Evolutionary conservation across 2,888 invertebrate genomes (phyloP), one percentile per base, ranked within the genome.

Genomic region (Tetanocera ferruginea): DNA sequence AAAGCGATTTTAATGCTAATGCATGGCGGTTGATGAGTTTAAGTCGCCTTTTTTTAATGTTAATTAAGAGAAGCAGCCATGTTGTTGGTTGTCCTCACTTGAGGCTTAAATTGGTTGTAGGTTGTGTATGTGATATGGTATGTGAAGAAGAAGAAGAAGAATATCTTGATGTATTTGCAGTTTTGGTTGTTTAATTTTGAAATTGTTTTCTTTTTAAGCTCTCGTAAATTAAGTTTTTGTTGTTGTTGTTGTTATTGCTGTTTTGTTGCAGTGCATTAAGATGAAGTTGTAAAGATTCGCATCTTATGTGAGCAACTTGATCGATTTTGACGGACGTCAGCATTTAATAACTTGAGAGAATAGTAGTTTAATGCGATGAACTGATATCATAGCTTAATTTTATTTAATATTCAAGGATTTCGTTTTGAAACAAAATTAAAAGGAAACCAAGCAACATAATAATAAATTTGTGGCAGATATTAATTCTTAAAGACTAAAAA

Each of bases 251-350:
- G 52, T 77, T n/a, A n/a, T 31, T 25, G n/a, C 52, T 64, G n/a
- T n/a, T 5, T n/a, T n/a, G n/a, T 23, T 67, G 52, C 77, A 69
- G 67, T 73, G 11, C 79, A 81, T 83, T 82, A 86, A 83, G 86
- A 86, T 86, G 83, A 84, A 86, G 86, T 86, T 87, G 86, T 86
- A 86, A 86, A 85, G 81, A 81, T 81, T 77, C 80, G 76, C 76
- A 80, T 76, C 80, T 81, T 78, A 80, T 62, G 19, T 31, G 72
- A 71, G 19, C 55, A n/a, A n/a, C 11, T 43, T 60, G 37, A 57
- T 72, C 34, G 57, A 43, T 83, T 81, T 84, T 84, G 82, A 86
- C 85, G 84, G 8, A 11, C 43, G 43, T 4, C 11, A 43, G 14
- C 14, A 37, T 43, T 43, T n/a, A n/a, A n/a, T n/a, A 11, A 43